Percentiles rank a stretch among this genome's conserved stretches.
These are phyloP conservation scores for Meriones unguiculatus DNA, from an alignment of 2,113 vertebrate species.

Conservation along the genomic window DNA sequence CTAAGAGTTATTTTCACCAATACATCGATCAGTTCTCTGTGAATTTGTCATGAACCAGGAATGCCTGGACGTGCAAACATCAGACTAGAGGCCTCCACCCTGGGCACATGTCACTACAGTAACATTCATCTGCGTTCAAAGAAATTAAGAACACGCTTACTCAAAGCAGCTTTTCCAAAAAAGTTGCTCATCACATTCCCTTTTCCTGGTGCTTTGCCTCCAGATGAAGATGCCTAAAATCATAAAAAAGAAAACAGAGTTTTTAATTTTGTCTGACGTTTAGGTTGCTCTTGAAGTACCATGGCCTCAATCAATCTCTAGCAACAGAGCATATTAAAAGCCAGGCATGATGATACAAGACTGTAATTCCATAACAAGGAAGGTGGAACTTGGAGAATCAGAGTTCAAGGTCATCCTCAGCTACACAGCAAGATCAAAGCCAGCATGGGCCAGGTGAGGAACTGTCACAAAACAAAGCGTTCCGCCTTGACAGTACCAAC, in stretches of 20 bases:
- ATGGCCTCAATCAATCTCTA: slow-evolving; percentile 20
- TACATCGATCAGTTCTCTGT: neutral
- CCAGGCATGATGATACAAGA: neutral
- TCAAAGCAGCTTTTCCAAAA: slow-evolving; percentile 93
- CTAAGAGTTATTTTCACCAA: neutral
- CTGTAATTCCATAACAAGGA: neutral
- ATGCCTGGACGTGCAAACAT: slow-evolving; percentile 21
- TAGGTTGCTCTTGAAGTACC: neutral
- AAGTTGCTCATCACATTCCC: slow-evolving; percentile 90
- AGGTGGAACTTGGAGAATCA: neutral
- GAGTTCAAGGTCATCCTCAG: neutral
- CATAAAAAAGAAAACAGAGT: slow-evolving; percentile 54
- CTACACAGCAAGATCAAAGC: neutral
- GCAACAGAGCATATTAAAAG: neutral
- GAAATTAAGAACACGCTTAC: slow-evolving; percentile 88
- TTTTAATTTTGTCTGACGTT: neutral
- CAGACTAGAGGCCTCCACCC: neutral
- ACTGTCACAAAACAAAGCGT: neutral
- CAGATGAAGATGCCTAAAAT: slow-evolving; percentile 88
- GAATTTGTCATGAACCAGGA: slow-evolving; percentile 25
- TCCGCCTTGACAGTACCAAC: neutral
- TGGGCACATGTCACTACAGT: neutral
- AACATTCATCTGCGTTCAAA: slow-evolving; percentile 27
- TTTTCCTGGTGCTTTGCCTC: slow-evolving; percentile 90
- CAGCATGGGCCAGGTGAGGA: neutral